Evolutionary conservation across 2,113 vertebrate genomes (phyloP).

Genomic region (Notothenia coriiceps): DNA sequence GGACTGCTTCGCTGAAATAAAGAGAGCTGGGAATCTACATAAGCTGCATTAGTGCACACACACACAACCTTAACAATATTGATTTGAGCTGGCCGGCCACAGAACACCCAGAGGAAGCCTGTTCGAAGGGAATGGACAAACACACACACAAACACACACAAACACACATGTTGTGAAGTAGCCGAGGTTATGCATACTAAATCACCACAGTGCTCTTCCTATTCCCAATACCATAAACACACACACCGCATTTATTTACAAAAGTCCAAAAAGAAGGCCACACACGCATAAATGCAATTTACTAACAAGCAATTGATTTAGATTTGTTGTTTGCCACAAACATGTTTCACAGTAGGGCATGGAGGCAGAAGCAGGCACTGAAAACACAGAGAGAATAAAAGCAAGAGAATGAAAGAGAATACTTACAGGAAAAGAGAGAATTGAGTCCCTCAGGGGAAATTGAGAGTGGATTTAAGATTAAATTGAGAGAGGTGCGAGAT

Average conservation of each 20-base stretch:
- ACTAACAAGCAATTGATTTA: conserved; percentile 64
- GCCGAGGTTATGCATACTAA: conserved; percentile 67
- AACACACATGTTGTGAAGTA: conserved; percentile 23
- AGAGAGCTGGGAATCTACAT: conserved; percentile 53
- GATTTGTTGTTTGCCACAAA: conserved; percentile 50
- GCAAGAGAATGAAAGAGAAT: conserved; percentile 75
- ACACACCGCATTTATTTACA: conserved; percentile 48
- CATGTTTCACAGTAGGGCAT: conserved; percentile 43
- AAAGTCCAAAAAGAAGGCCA: conserved; percentile 40
- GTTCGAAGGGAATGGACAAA: conserved; percentile 58
- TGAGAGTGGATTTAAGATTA: conserved; percentile 77
- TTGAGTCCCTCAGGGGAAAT: conserved; percentile 67
- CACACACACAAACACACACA: conserved; percentile 28
- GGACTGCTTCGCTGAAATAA: conserved; percentile 42
- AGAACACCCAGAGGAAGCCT: conserved; percentile 61
- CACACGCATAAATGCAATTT: conserved; percentile 47
- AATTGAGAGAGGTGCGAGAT: conserved; percentile 77
- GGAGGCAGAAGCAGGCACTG: conserved; percentile 35
- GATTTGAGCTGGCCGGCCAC: conserved; percentile 58
- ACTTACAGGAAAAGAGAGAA: conserved; percentile 82
- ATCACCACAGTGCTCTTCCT: conserved; percentile 25
- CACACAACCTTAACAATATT: conserved; percentile 62
- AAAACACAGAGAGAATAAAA: conserved; percentile 68
- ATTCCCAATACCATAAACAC: conserved; percentile 49
- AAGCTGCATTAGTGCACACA: conserved; percentile 45